A percentile compares a stretch with the other conserved stretches of the same genome.
phyloP scores from a whole-genome alignment of 2,113 vertebrate species.

The Clarias batrachus region DNA sequence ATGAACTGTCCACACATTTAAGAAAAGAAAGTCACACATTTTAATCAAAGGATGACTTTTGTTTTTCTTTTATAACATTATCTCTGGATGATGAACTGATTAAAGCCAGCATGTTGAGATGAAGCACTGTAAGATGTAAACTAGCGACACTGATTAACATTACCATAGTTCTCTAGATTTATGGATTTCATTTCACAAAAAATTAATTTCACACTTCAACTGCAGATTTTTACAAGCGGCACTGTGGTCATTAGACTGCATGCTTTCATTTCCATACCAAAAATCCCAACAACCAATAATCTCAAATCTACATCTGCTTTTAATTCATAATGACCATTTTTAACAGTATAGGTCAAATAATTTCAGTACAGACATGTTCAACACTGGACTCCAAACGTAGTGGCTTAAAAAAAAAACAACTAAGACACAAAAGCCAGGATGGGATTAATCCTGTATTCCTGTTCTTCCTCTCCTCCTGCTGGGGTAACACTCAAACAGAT shows the following conservation, averaged over 20 bases:
- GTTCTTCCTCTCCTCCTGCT: constrained; percentile 30
- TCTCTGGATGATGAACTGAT: neutral
- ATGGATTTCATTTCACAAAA: neutral
- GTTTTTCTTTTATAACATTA: no score
- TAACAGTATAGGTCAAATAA: neutral
- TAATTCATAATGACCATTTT: neutral
- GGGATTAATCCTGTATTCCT: constrained; percentile 8
- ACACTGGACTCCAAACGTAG: neutral
- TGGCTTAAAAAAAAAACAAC: neutral
- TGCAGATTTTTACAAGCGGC: neutral
- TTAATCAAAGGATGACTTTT: no score
- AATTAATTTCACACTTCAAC: neutral
- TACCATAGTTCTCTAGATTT: neutral
- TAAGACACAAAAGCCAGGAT: neutral
- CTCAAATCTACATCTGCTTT: neutral
- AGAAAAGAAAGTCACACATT: no score
- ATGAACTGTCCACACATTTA: no score
- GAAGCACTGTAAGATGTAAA: no score
- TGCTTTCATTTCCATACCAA: neutral
- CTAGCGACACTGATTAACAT: neutral
- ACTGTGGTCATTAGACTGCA: neutral
- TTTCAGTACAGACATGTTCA: no score
- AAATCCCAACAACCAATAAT: neutral
- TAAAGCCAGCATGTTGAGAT: neutral
- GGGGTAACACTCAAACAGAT: constrained; percentile 51